Evolutionary conservation across 2,113 vertebrate species (phyloP).

Genomic region (Hipposideros armiger): DNA sequence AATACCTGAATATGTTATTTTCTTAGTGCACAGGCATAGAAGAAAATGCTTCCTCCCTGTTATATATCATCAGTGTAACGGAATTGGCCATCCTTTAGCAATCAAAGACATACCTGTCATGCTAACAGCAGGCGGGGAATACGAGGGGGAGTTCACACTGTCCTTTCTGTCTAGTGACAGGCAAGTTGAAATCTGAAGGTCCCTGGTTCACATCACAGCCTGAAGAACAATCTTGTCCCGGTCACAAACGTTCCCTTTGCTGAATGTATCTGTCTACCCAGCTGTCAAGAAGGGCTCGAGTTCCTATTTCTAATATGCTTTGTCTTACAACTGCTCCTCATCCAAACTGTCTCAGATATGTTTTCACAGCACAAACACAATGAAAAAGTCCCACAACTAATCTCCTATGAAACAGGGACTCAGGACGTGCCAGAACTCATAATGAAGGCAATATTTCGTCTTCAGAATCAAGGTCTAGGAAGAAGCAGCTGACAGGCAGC

Average conservation of each 20-base stretch:
- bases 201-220: slow-evolving; percentile 43
- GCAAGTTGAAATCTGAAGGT: slow-evolving; percentile 40
- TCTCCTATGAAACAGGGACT: not conserved
- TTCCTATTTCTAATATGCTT: slow-evolving; percentile 22
- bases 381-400: not conserved
- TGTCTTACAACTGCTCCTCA: not conserved
- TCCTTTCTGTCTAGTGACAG: slow-evolving; percentile 56
- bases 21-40: not conserved
- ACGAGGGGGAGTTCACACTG: not conserved
- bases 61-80: not conserved
- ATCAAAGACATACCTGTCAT: slow-evolving; percentile 34
- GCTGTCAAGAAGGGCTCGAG: slow-evolving; percentile 33
- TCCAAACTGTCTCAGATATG: not conserved
- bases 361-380: not conserved
- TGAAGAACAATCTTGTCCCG: slow-evolving; percentile 48
- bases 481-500: not conserved
- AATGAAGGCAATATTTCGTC: not conserved
- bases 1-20: not conserved
- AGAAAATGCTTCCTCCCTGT: not conserved
- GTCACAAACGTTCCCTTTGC: slow-evolving; percentile 47
- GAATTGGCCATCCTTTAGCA: not conserved
- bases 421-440: not conserved
- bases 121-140: not conserved
- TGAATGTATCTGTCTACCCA: slow-evolving; percentile 45
- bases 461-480: slow-evolving; percentile 21